phyloP scores from a whole-genome alignment of 2,797 vertebrate genomes.

The Hemibagrus guttatus region DNA sequence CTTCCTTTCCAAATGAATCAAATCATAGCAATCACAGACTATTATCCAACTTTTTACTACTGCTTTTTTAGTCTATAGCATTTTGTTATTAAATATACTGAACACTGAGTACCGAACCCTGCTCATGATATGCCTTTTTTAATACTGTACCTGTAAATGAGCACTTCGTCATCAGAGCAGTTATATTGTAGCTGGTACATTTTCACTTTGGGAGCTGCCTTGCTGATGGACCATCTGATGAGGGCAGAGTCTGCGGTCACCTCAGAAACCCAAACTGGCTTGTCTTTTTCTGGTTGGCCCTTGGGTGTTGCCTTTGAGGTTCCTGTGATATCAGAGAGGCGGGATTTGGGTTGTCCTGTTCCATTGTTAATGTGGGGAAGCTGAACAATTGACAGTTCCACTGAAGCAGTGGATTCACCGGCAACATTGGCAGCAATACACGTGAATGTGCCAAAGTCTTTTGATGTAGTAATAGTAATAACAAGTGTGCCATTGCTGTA shows the following conservation, averaged over 20 bases:
- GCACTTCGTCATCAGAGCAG: slow-evolving; percentile 92
- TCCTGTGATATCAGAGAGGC: slow-evolving; percentile 85
- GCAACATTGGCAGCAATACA: slow-evolving; percentile 93
- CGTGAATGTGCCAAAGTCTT: slow-evolving; percentile 91
- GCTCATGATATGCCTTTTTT: not conserved
- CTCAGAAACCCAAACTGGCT: slow-evolving; percentile 83
- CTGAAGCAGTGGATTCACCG: slow-evolving; percentile 86
- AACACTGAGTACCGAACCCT: not conserved
- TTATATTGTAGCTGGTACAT: slow-evolving; percentile 98
- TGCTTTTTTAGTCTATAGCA: not conserved
- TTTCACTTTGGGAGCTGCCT: slow-evolving; percentile 88
- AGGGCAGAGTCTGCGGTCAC: slow-evolving; percentile 88
- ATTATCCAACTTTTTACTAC: not conserved
- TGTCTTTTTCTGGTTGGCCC: slow-evolving; percentile 80
- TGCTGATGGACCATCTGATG: slow-evolving; percentile 89
- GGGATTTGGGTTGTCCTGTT: slow-evolving; percentile 84
- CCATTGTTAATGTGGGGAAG: slow-evolving; percentile 89
- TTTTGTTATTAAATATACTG: not conserved
- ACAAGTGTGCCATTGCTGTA: slow-evolving; percentile 89
- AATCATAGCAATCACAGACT: not conserved
- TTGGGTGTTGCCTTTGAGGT: slow-evolving; percentile 83
- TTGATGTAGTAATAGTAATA: slow-evolving; percentile 88
- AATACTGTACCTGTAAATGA: slow-evolving; percentile 88
- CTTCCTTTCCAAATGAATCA: not conserved
- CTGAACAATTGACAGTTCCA: slow-evolving; percentile 89